phyloP scores from a whole-genome alignment of 2,888 invertebrate species.

The Ptychoptera albimana region DNA sequence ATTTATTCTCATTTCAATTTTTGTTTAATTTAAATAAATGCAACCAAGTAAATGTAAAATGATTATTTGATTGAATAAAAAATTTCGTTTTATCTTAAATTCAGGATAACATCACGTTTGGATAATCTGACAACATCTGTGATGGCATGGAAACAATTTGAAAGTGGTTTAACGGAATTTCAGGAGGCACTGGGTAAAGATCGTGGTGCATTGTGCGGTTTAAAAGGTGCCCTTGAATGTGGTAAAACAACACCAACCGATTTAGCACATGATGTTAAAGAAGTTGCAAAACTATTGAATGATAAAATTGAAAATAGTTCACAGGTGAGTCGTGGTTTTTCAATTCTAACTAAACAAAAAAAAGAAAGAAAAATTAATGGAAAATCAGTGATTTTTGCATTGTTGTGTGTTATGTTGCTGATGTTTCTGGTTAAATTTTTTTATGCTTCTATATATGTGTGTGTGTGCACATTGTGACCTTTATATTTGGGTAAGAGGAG shows the following conservation, averaged over 20 bases:
- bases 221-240: constrained; percentile 28
- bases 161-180: constrained; percentile 56
- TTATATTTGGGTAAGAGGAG: background rate
- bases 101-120: constrained; percentile 58
- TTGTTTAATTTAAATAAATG: no score
- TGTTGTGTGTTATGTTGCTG: no score
- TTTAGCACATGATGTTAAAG: constrained; percentile 29
- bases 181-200: constrained; percentile 62
- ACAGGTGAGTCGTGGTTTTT: constrained; percentile 14
- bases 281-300: constrained; percentile 29
- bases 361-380: no score
- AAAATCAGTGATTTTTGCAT: no score
- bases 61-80: background rate
- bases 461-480: background rate
- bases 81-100: constrained; percentile 16
- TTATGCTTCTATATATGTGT: background rate
- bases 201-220: constrained; percentile 28
- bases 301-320: constrained; percentile 30
- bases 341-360: no score
- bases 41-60: background rate
- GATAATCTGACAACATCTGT: constrained; percentile 54
- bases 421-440: no score
- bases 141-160: constrained; percentile 60
- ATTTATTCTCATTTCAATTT: no score
- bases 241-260: constrained; percentile 26